A percentile compares a stretch with the other conserved stretches of the same genome.
Evolutionary conservation across 2,113 vertebrate species (phyloP).

Genomic region (Puffinus mauretanicus): DNA sequence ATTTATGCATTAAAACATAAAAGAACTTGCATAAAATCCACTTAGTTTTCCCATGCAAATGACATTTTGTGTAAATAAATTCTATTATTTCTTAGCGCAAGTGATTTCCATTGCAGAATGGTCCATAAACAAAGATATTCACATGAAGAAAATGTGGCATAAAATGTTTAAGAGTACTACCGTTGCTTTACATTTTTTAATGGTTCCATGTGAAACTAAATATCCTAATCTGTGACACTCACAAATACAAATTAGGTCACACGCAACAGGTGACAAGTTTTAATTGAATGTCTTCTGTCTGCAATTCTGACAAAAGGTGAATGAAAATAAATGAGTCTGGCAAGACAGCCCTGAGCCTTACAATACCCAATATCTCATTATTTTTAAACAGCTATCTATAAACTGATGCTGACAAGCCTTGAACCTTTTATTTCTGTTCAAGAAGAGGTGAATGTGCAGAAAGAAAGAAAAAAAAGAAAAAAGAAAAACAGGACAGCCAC

Average conservation of each 20-base stretch:
- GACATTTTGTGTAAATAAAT: slow-evolving; percentile 33
- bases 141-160: background rate
- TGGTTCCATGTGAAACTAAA: slow-evolving; percentile 7
- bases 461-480: background rate
- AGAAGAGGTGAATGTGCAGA: slow-evolving; percentile 64
- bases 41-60: slow-evolving; percentile 22
- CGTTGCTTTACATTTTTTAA: background rate
- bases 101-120: background rate
- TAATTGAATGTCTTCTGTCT: slow-evolving; percentile 85
- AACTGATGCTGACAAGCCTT: slow-evolving; percentile 82
- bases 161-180: slow-evolving; percentile 1
- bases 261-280: slow-evolving; percentile 78
- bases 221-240: slow-evolving; percentile 63
- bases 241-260: slow-evolving; percentile 77
- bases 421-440: slow-evolving; percentile 82
- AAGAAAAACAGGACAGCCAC: slow-evolving; percentile 14
- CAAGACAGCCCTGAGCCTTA: slow-evolving; percentile 80
- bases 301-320: slow-evolving; percentile 82
- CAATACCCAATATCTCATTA: slow-evolving; percentile 85
- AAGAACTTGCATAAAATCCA: slow-evolving; percentile 18
- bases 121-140: background rate
- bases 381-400: slow-evolving; percentile 87
- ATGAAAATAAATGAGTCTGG: slow-evolving; percentile 83
- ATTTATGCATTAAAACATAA: slow-evolving; percentile 45
- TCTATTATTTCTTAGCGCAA: slow-evolving; percentile 12